A percentile compares a stretch with the other conserved stretches of the same genome.
phyloP scores from a whole-genome alignment of 2,888 invertebrate species.

The Melinaea menophilus region DNA sequence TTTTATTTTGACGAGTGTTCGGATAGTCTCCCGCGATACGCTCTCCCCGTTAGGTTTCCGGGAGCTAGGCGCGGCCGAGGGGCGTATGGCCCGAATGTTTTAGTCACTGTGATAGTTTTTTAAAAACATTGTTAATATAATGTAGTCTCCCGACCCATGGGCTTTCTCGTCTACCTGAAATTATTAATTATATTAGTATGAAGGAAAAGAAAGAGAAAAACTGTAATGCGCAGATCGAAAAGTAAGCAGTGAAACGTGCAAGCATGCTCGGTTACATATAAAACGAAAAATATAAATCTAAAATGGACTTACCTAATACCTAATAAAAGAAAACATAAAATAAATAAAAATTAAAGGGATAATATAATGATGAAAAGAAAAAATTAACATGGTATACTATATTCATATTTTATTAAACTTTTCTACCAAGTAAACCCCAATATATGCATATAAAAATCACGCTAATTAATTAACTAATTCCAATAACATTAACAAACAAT shows the following conservation, averaged over 20 bases:
- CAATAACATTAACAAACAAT: conserved; percentile 77
- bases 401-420: conserved; percentile 74
- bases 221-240: conserved; percentile 49
- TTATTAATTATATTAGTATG: conserved; percentile 77
- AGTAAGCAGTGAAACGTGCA: conserved; percentile 61
- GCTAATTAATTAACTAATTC: conserved; percentile 69
- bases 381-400: conserved; percentile 55
- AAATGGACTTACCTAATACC: conserved; percentile 55
- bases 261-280: conserved; percentile 51
- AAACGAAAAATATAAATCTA: conserved; percentile 27
- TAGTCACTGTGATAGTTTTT: conserved; percentile 55
- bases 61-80: conserved; percentile 32
- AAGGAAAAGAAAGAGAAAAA: conserved; percentile 62
- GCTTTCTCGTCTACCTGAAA: conserved; percentile 76
- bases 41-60: conserved; percentile 21
- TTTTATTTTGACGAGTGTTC: conserved; percentile 50
- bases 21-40: conserved; percentile 19
- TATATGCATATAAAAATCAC: conserved; percentile 79
- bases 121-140: conserved; percentile 63
- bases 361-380: conserved; percentile 42
- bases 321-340: conserved; percentile 31
- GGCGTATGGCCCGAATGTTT: conserved; percentile 36
- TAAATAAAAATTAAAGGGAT: conserved; percentile 24
- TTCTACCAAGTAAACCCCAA: conserved; percentile 77
- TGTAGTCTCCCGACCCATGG: conserved; percentile 75